Evolutionary conservation across 2,888 invertebrate species (phyloP), one percentile per base, ranked within the genome.

Genomic region (Hirtodrosophila trivittata): DNA sequence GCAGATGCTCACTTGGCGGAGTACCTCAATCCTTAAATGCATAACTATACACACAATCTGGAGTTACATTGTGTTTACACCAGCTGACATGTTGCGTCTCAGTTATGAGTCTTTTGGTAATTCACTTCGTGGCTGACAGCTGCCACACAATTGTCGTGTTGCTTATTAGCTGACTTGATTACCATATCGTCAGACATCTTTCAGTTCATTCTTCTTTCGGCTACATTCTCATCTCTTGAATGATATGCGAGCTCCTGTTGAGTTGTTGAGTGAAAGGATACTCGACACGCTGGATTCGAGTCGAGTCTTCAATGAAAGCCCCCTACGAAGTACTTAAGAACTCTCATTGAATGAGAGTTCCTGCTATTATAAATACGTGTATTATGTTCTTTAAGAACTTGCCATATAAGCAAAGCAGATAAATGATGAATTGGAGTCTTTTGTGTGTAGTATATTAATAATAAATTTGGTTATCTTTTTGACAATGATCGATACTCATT

Each of bases 1-100:
- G 70, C 67, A 52, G 66, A 66, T 62, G 67, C 70, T 70, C 73
- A 67, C 67, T 73, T 58, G 1, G 16, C 50, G 45, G 52, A 41
- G 41, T 47, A 6, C 65, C 43, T 58, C 33, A 70, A 65, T 9
- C 65, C 43, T 58, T 32, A 70, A 65, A 57, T 71, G 58, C 72
- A 71, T 47, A 58, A 49, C 58, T 47, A 8, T 46, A 37, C 18
- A 45, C 28, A 28, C n/a, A 28, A 28, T n/a, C 28, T 9, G n/a
- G 28, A 3, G 28, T 7, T 28, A 28, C 28, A 28, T 28, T 28
- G 28, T 28, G 28, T 28, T 28, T n/a, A 28, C 5, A 9, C 28
- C 28, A 28, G 28, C 28, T 28, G 28, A 28, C 28, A 28, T 28
- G n/a, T 28, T 28, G 7, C 28, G 38, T 26, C 46, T 30, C 37